A percentile compares a stretch with the other conserved stretches of the same genome.
phyloP scores from a whole-genome alignment of 2,888 invertebrate species.

The Mallateleia sp. region DNA sequence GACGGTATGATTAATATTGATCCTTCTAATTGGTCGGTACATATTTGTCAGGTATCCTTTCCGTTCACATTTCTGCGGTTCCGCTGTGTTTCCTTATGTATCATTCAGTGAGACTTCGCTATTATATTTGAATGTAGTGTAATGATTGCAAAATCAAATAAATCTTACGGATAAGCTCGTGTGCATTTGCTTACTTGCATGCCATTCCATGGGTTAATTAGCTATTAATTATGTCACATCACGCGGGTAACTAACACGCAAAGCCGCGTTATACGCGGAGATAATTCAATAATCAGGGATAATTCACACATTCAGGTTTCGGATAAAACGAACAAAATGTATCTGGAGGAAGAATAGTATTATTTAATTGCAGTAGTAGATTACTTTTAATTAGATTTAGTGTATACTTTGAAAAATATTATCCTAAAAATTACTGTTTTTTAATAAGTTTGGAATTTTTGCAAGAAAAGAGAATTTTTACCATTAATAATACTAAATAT shows the following conservation, averaged over 20 bases:
- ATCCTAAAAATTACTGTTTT: too few relatives aligned
- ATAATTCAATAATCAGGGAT: constrained; percentile 79
- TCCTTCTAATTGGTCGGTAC: neutral
- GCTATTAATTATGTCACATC: constrained; percentile 79
- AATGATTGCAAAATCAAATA: constrained; percentile 63
- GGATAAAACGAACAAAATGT: constrained; percentile 40
- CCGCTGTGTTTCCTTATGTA: neutral
- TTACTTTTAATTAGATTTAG: too few relatives aligned
- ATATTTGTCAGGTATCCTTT: constrained; percentile 20
- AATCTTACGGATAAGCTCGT: constrained; percentile 60
- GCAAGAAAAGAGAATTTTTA: too few relatives aligned
- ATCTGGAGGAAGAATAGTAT: too few relatives aligned
- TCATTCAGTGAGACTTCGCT: constrained; percentile 3
- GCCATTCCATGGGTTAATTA: constrained; percentile 78
- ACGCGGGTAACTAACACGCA: constrained; percentile 59
- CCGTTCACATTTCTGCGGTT: constrained; percentile 2
- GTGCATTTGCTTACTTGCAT: constrained; percentile 63
- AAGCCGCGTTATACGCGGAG: constrained; percentile 54
- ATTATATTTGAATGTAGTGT: constrained; percentile 16
- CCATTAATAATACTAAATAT: too few relatives aligned
- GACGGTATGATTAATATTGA: constrained; percentile 7
- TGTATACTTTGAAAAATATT: too few relatives aligned
- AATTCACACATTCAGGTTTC: constrained; percentile 55
- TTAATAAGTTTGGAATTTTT: too few relatives aligned
- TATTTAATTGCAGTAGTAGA: too few relatives aligned